Evolutionary conservation across 2,797 vertebrate genomes (phyloP).

Genomic region (Okamejei kenojei): DNA sequence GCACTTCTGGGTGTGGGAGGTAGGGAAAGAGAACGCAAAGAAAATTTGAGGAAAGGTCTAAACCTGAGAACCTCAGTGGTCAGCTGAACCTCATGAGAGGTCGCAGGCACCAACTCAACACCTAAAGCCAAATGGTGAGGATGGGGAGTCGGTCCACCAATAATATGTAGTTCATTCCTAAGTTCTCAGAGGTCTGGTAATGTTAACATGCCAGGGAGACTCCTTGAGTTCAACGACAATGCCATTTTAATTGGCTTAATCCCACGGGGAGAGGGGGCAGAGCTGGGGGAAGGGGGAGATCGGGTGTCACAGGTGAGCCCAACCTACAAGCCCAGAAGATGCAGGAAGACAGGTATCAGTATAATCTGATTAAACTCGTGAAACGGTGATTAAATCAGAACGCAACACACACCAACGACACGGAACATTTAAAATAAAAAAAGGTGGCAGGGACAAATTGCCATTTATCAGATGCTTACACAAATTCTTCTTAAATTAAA

Average conservation of each 20-base stretch:
- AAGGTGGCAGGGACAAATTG: background rate
- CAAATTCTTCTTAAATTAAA: constrained; percentile 31
- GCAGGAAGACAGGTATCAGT: constrained; percentile 16
- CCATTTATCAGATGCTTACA: constrained; percentile 16
- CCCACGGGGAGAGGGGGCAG: background rate
- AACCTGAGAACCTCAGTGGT: too few relatives aligned
- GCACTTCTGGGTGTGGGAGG: background rate
- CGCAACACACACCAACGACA: background rate
- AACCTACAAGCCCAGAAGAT: background rate
- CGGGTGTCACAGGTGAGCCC: background rate
- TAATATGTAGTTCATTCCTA: too few relatives aligned
- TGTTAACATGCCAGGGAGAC: too few relatives aligned
- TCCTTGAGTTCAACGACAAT: too few relatives aligned
- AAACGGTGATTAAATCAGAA: background rate
- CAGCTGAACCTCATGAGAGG: too few relatives aligned
- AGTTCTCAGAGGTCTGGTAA: too few relatives aligned
- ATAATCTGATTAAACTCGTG: background rate
- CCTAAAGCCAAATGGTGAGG: too few relatives aligned
- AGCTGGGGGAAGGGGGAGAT: background rate
- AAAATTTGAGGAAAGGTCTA: background rate
- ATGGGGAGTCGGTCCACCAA: too few relatives aligned
- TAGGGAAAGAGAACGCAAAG: background rate
- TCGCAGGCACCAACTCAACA: too few relatives aligned
- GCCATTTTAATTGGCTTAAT: background rate
- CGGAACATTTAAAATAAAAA: background rate